Percentiles rank a stretch among this genome's conserved stretches.
These are phyloP conservation scores for Hypomecis punctinalis DNA, from an alignment of 2,888 invertebrate species.

Conservation along the genomic window DNA sequence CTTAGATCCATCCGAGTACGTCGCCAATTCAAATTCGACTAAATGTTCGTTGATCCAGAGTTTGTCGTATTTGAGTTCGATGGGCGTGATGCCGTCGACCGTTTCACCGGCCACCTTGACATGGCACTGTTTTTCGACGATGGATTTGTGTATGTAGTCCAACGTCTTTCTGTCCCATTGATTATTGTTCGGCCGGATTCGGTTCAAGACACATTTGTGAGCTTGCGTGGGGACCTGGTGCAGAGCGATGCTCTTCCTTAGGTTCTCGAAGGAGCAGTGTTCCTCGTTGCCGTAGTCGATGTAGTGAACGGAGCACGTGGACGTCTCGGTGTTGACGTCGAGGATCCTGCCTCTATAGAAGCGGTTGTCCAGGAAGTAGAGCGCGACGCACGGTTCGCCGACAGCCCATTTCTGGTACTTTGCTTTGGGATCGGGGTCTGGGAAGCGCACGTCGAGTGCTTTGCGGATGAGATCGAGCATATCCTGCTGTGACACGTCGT, in stretches of 20 bases:
- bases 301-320: constrained; percentile 86
- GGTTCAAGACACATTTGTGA: constrained; percentile 83
- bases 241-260: constrained; percentile 87
- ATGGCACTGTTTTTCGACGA: constrained; percentile 85
- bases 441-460: constrained; percentile 78
- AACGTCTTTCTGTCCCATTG: constrained; percentile 83
- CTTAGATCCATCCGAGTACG: constrained; percentile 67
- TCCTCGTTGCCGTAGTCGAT: constrained; percentile 95
- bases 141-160: constrained; percentile 85
- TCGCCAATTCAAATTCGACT: constrained; percentile 75
- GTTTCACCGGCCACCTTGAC: constrained; percentile 74
- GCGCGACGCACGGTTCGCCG: constrained; percentile 89
- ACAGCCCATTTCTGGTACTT: constrained; percentile 83
- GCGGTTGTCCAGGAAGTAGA: constrained; percentile 86
- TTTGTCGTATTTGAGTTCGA: constrained; percentile 70
- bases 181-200: constrained; percentile 61
- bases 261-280: constrained; percentile 78
- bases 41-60: constrained; percentile 78
- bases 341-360: constrained; percentile 90
- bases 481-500: constrained; percentile 63
- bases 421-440: constrained; percentile 71
- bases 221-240: constrained; percentile 88
- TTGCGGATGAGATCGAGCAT: constrained; percentile 80
- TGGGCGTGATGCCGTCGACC: constrained; percentile 60
- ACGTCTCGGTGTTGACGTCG: constrained; percentile 67